phyloP scores from a whole-genome alignment of 2,113 vertebrate genomes.

The Eidolon helvum region DNA sequence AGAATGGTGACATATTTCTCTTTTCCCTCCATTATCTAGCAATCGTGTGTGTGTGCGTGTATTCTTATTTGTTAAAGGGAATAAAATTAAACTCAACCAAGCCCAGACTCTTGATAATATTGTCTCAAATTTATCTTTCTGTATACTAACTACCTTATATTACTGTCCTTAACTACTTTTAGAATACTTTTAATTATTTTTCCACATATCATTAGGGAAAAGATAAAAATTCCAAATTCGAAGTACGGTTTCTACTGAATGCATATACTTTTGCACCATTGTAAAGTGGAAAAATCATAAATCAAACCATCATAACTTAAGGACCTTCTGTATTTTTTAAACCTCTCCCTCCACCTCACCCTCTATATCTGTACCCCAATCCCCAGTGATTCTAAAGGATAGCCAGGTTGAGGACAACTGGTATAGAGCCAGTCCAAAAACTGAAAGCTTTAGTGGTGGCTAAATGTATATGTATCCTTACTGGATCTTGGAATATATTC shows the following conservation, averaged over 20 bases:
- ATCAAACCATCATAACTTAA: neutral
- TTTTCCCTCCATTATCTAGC: neutral
- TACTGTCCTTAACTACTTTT: neutral
- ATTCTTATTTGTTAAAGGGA: neutral
- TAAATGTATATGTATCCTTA: neutral
- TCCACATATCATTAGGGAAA: neutral
- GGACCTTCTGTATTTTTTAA: neutral
- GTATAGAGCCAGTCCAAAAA: neutral
- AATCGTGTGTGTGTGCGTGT: neutral
- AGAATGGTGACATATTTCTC: neutral
- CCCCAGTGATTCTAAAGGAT: neutral
- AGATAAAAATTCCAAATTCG: neutral
- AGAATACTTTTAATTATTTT: neutral
- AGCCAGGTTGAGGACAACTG: neutral
- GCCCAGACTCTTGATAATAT: neutral
- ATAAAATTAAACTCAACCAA: neutral
- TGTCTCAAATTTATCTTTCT: neutral
- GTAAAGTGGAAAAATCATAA: neutral
- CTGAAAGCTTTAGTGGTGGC: neutral
- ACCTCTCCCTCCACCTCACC: no score
- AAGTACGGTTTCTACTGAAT: neutral
- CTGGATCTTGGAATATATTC: neutral
- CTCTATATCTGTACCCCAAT: neutral
- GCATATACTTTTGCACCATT: neutral
- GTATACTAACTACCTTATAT: neutral